Evolutionary conservation across 2,888 invertebrate genomes (phyloP), one percentile per base, ranked within the genome.

Genomic region (Polydrusus pterygomalis): DNA sequence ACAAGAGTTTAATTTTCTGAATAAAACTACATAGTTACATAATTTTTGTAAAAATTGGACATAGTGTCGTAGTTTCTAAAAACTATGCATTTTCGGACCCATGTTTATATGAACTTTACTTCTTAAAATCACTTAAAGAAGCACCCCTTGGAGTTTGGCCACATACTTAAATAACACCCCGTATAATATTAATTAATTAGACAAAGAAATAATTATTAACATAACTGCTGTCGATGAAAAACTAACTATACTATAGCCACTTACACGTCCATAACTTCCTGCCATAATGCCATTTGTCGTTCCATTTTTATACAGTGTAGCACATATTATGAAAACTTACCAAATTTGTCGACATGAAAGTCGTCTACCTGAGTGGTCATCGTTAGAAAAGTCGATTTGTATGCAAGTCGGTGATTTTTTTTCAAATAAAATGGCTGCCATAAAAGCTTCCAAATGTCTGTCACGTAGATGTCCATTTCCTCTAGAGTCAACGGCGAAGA

Each of bases 391-490:
- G 65, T 62, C 77, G 73, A 86, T 86, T 86, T 85, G 86, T 86
- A 86, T 86, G 84, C 86, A 83, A 83, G 81, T 74, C 78, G 64
- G 76, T 75, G 75, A 77, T 78, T 79, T 81, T 79, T 82, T 80
- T 81, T 75, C 77, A 77, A 79, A 80, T 74, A 82, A 84, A 85
- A 84, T 86, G 82, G 83, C 82, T 84, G 82, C 73, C 85, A 85
- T 86, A 86, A 85, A 84, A 81, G 80, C 77, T 80, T 80, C 80
- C 79, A 80, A 79, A 85, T 86, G 85, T 82, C 81, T 80, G 83
- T 86, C 87, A 87, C 87, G 87, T 87, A 81, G 70, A 54, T 73
- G 78, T 80, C 80, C 81, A 86, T 86, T 87, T 87, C 87, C 87
- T 85, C 84, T 83, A 83, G 79, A 78, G 80, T 82, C 85, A 54